Evolutionary conservation across 2,797 vertebrate species (phyloP), one percentile per base, ranked within the genome.

Genomic region (Catostomus latipinnis): DNA sequence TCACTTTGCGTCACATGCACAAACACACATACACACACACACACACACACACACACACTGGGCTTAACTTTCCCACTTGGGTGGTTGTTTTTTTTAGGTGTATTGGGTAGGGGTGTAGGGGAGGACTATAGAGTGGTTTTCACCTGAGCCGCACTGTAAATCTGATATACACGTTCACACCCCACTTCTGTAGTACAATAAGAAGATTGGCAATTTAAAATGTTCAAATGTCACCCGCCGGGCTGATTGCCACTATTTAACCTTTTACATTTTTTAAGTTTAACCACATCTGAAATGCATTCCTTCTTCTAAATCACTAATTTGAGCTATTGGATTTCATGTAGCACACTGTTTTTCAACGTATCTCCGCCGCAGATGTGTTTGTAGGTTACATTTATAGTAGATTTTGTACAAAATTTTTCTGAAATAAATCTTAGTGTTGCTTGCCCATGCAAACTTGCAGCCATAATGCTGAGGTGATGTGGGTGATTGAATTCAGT

Each of bases 131-230:
- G 83, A 46, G 43, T 1, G 53, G 65, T 87, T 75, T 67, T 74
- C 54, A 83, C 75, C 77, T 71, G 71, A 88, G 78, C 61, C 52
- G 62, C 22, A 56, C 63, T 85, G 71, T 85, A 85, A 92, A 92
- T 90, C 75, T 80, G 89, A 92, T 91, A 88, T 53, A 72, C 6
- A 53, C 50, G 49, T 78, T 87, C 86, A 78, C 76, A n/a, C 54
- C 83, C 81, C 65, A 79, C 80, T 86, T 86, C 75, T 81, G 85
- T 58, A 46, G 69, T 67, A 85, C 81, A 74, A 87, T 74, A 76
- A 49, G 70, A 52, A 62, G 62, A 72, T 45, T 6, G 67, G 4
- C 50, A 68, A 82, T 84, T 86, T 78, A 2, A 34, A 57, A 14
- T 7, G 50, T 57, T 68, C 77, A 77, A 76, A 82, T 74, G 76